Evolutionary conservation across 1,140 invertebrate genomes (phyloP), one percentile per base, ranked within the genome.

Genomic region (Pseudomyrmex gracilis): DNA sequence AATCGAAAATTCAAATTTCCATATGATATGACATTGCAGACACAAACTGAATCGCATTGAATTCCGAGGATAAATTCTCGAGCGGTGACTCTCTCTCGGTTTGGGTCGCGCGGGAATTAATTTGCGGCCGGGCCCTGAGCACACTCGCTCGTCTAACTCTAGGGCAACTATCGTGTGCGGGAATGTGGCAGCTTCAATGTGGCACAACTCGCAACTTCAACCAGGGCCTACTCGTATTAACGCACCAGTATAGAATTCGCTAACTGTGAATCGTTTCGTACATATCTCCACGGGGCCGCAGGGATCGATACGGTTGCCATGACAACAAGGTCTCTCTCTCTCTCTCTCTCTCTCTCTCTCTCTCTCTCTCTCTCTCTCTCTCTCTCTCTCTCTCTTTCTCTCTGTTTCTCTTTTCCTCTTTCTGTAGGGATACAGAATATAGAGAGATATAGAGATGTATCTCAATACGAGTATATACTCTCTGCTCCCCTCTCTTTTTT

Each of bases 221-320:
- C 34, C 58, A 22, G 53, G 85, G 87, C 89, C 90, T 89, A 90
- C 83, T 85, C 86, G 82, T 89, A 90, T 91, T 90, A 91, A 91
- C 87, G 90, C 73, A 82, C 84, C 61, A 67, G 85, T 70, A 89
- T 85, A 90, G 87, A 91, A 91, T 90, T 89, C 86, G 84, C 89
- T 86, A 88, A 86, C 89, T 90, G 89, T 85, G 85, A 91, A 91
- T 91, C 89, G 90, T 91, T 91, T 91, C 85, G 87, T 91, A 91
- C 90, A 91, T 91, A 90, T 87, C 89, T 88, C 85, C 70, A 84
- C 87, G 85, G 78, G 34, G 70, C 70, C 68, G 66, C 61, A 22
- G 24, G 89, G 90, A 90, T 91, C 90, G 90, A 91, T 91, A 91
- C 90, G 85, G 88, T 90, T 82, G 82, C 80, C 85, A 91, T 91